A percentile compares a stretch with the other conserved stretches of the same genome.
Evolutionary conservation across 37 sponge, comb jelly and placozoan genomes (phyloP).

Genomic region (Mnemiopsis leidyi): DNA sequence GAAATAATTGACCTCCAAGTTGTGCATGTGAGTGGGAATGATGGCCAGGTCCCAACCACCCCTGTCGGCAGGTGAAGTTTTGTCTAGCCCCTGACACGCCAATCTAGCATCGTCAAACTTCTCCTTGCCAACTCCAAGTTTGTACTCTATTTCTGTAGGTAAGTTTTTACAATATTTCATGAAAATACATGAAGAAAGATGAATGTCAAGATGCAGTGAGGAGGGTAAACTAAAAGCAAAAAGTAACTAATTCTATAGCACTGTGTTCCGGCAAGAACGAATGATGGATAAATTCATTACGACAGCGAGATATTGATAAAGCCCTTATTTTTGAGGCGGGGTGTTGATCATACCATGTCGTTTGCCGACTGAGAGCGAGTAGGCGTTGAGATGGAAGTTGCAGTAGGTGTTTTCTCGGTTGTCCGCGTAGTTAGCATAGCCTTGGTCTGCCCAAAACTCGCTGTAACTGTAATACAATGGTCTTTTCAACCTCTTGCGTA

Average conservation of each 20-base stretch:
- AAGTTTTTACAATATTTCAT: no score
- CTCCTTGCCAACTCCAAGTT: not conserved
- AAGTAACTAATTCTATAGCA: no score
- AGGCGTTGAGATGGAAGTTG: not conserved
- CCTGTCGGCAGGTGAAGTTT: not conserved
- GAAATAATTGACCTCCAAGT: not conserved
- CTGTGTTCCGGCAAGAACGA: no score
- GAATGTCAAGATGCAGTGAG: no score
- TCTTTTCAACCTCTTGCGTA: no score
- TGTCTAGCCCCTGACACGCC: not conserved
- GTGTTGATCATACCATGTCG: not conserved
- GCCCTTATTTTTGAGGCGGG: no score
- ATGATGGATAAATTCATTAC: no score
- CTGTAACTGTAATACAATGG: conserved; percentile 58
- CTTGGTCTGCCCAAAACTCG: not conserved
- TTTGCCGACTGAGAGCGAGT: not conserved
- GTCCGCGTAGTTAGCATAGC: conserved; percentile 22
- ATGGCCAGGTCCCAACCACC: conserved; percentile 27
- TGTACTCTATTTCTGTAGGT: conserved; percentile 40
- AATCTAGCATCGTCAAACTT: conserved; percentile 9
- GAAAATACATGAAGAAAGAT: no score
- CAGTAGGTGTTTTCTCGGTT: not conserved
- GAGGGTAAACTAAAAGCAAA: no score
- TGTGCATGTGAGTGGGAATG: conserved; percentile 44
- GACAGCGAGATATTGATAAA: no score